phyloP scores from a whole-genome alignment of 1,140 invertebrate genomes.

The Vanessa atalanta region DNA sequence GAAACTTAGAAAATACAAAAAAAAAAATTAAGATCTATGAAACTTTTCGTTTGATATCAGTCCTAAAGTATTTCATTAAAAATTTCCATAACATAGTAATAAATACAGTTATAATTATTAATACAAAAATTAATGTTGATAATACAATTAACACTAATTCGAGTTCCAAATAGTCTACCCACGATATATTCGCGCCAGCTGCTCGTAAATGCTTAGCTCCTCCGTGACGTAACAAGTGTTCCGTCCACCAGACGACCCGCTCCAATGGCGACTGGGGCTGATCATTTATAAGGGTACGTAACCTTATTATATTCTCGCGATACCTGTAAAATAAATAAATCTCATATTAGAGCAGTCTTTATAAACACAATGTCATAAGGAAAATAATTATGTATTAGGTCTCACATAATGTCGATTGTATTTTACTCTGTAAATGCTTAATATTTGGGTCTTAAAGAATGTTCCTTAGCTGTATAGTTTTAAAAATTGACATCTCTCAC shows the following conservation, averaged over 20 bases:
- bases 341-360: background rate
- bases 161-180: slow-evolving; percentile 78
- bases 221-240: slow-evolving; percentile 71
- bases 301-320: slow-evolving; percentile 26
- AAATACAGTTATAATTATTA: background rate
- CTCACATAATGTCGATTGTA: background rate
- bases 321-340: slow-evolving; percentile 23
- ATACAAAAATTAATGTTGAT: background rate
- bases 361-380: background rate
- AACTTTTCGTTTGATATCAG: background rate
- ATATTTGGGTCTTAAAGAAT: too few species aligned
- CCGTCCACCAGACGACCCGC: slow-evolving; percentile 73
- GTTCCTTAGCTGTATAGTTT: too few species aligned
- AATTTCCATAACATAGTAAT: background rate
- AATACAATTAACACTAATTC: slow-evolving; percentile 64
- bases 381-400: too few species aligned
- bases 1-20: too few species aligned
- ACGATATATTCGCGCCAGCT: slow-evolving; percentile 69
- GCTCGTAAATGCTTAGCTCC: slow-evolving; percentile 78
- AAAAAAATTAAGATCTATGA: background rate
- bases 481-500: too few species aligned
- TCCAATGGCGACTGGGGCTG: slow-evolving; percentile 71
- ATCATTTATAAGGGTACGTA: slow-evolving; percentile 66
- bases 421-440: too few species aligned
- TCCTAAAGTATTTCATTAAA: background rate